Base-by-base conservation (phyloP, 1,140 invertebrate species). In the Sinonovacula constricta region DNA sequence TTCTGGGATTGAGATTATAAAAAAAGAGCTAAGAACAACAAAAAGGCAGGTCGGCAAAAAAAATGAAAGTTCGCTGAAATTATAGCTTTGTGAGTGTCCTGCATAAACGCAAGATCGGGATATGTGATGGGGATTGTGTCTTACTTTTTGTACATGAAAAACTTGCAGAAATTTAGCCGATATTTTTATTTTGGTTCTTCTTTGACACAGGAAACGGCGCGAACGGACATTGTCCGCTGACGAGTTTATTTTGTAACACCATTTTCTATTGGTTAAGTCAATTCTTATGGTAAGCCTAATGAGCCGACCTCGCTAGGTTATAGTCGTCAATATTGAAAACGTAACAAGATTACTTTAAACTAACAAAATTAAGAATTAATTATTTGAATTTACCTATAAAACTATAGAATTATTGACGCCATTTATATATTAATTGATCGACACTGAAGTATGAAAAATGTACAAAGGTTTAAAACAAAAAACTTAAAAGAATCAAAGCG, bases 141-240 rank as follows among this genome's bases (percentile, higher is more conserved):
- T 65, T 65, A n/a, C 12, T n/a, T 33, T 34, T 18, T 12, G 14
- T 10, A 18, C 33, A 65, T 34, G 18, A 18, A 33, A n/a, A 65
- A 1, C 2, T 30, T 10, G n/a, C n/a, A 2, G 26, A 33, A 36
- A 65, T 65, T 2, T 31, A 18, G 2, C n/a, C 14, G 18, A 33
- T 39, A 33, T n/a, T 26, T 53, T 45, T 53, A 31, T 22, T 49
- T 51, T 53, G 28, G 49, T 53, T 68, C 33, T 68, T 68, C 39
- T 53, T 68, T 33, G 24, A 33, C 66, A 68, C 66, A 53, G 66
- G 66, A 68, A 68, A 68, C 66, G 66, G 66, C 66, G 66, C 66
- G 66, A 68, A 68, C 66, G 39, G 49, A 68, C 66, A 51, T 49
- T 28, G 39, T 68, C 39, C 1, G 33, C 18, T 28, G 24, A 7